These are phyloP conservation scores for Pantherophis guttatus DNA, from an alignment of 2,113 vertebrate species.

Conservation along the genomic window DNA sequence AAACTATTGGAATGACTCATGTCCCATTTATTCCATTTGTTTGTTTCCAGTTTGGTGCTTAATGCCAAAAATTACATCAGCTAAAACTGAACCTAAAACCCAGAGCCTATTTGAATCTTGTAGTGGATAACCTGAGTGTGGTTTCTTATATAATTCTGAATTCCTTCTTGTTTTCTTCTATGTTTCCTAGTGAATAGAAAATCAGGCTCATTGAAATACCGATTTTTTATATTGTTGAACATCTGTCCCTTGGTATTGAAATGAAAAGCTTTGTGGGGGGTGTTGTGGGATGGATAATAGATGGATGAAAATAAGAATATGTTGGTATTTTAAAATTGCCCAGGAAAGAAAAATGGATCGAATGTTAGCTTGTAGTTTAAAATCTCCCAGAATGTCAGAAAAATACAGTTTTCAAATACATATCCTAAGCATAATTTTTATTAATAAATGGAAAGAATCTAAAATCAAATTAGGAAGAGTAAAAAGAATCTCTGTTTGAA, in stretches of 20 bases:
- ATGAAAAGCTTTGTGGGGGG: background rate
- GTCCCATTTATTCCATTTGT: background rate
- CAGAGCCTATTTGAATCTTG: background rate
- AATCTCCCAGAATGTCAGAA: background rate
- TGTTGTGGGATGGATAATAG: background rate
- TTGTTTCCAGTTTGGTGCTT: background rate
- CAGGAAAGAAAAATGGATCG: background rate
- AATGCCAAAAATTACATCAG: background rate
- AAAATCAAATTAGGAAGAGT: background rate
- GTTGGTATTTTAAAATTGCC: background rate
- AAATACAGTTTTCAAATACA: background rate
- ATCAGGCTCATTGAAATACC: background rate
- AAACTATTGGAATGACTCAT: background rate
- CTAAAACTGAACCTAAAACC: background rate
- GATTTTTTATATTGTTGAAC: background rate
- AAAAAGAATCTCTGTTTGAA: background rate
- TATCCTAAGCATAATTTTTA: background rate
- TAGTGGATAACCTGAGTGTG: background rate
- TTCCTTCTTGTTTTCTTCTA: background rate
- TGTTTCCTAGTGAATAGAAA: background rate
- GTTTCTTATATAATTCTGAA: background rate
- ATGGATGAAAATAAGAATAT: background rate
- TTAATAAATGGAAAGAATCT: background rate
- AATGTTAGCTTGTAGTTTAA: background rate
- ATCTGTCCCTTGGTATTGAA: background rate